Conservation (phyloP, 2,888 invertebrate species). For the Microctonus hyperodae region DNA sequence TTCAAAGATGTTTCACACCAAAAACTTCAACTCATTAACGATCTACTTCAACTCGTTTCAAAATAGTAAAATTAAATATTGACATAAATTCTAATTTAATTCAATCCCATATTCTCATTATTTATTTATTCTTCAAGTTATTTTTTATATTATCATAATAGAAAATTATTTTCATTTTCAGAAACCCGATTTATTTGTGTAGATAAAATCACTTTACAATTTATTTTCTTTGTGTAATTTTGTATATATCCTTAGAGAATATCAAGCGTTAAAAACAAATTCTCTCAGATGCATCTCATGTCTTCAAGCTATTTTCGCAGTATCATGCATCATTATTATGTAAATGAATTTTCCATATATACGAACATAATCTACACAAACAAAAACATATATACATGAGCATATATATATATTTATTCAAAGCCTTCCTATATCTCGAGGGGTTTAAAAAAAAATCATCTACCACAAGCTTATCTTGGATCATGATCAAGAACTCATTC, state of each 20-base stretch:
- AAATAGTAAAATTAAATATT: not conserved
- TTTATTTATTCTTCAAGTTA: not conserved
- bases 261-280: not conserved
- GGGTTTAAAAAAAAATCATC: not conserved
- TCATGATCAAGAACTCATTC: conserved; percentile 1
- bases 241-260: not conserved
- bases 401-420: too few relatives aligned
- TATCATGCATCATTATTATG: conserved; percentile 2
- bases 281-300: not conserved
- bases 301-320: not conserved
- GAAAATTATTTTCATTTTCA: too few relatives aligned
- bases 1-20: not conserved
- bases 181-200: not conserved
- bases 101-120: not conserved
- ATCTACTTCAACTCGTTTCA: not conserved
- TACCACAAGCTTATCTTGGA: not conserved
- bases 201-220: not conserved
- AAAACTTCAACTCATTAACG: not conserved
- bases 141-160: not conserved
- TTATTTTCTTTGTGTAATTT: not conserved
- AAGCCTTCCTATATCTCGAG: not conserved
- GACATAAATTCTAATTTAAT: too few relatives aligned
- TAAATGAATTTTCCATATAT: not conserved
- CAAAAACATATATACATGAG: too few relatives aligned
- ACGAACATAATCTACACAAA: not conserved